Evolutionary conservation across 2,888 invertebrate species (phyloP), one percentile per base, ranked within the genome.

Genomic region (Asteroscopus sphinx): DNA sequence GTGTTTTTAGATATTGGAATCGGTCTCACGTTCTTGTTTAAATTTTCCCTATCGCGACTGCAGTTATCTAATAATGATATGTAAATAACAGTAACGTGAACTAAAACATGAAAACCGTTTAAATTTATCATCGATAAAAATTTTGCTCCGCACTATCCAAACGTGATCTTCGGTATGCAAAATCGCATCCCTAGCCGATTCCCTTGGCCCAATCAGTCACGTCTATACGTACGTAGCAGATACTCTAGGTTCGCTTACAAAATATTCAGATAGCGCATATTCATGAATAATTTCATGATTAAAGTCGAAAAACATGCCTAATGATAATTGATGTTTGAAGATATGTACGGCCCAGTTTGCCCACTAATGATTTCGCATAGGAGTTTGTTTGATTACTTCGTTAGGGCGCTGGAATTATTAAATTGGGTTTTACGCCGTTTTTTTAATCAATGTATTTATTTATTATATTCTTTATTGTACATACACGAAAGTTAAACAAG

Each of bases 121-220:
- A 7, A 17, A 26, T 1, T 21, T 16, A 9, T 33, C 64, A 70
- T 83, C 79, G 81, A 83, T 76, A 76, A 36, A 39, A 41, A 16
- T 33, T 26, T 17, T 40, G 42, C 48, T 37, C 81, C 64, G 59
- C 86, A 76, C 84, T 87, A 81, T 39, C 28, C 58, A 58, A 73
- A 82, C 81, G 80, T 85, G 86, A 85, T 89, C 88, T 87, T 86
- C 76, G 74, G 76, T 84, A 91, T 90, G 89, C 87, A 88, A 83
- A 88, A 86, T 85, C 81, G 81, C 79, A 81, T 81, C 85, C 82
- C 81, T 73, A 79, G 78, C 73, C 66, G 74, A 68, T 73, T 77
- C 75, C 62, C 72, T 73, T 73, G 79, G 83, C 79, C 78, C 82
- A 86, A 88, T 88, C 88, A 85, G 85, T 82, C 86, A 84, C 84